Conservation (phyloP, 2,797 vertebrate genomes). For the Onychomys torridus region DNA sequence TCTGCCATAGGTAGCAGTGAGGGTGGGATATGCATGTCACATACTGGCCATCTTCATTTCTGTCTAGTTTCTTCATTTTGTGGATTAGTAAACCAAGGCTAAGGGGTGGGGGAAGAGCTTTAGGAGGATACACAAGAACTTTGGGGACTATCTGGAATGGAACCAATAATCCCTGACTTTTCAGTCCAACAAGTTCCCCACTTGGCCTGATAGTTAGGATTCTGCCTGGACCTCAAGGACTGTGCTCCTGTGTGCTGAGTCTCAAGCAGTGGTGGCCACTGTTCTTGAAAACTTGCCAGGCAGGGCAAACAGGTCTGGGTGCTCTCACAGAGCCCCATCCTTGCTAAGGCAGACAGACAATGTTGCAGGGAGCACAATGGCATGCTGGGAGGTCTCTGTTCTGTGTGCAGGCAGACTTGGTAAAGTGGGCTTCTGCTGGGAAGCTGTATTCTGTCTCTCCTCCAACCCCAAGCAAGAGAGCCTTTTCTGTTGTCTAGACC, state of each 20-base stretch:
- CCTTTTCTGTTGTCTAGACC: background rate
- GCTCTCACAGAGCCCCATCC: background rate
- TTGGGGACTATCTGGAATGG: background rate
- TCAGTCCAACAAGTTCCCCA: background rate
- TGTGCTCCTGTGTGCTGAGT: background rate
- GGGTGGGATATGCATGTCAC: background rate
- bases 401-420: background rate
- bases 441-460: background rate
- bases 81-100: background rate
- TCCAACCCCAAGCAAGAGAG: too few relatives aligned
- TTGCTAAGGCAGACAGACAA: too few relatives aligned
- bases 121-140: background rate
- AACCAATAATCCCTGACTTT: background rate
- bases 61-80: background rate
- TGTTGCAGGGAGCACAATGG: background rate
- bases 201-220: background rate
- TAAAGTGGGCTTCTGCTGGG: background rate
- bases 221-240: background rate
- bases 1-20: background rate
- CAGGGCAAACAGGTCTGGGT: background rate
- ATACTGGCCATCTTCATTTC: background rate
- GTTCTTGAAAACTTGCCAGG: background rate
- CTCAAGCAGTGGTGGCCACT: background rate
- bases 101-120: background rate
- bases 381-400: background rate